Conservation (phyloP, 2,113 vertebrate genomes). For the Heptranchias perlo region DNA sequence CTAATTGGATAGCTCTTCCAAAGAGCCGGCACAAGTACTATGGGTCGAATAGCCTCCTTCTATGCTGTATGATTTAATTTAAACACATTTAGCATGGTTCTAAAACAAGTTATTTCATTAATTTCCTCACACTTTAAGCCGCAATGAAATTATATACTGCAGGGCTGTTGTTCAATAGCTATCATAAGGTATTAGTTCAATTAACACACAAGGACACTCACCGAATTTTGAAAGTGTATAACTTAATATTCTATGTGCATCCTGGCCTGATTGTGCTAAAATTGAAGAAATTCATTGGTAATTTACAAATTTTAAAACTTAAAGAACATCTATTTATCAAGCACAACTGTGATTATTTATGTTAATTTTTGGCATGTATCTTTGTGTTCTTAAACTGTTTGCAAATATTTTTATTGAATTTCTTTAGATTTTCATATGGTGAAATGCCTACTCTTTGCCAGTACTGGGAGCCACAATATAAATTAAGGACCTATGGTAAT, state of each 20-base stretch:
- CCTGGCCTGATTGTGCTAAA: not conserved
- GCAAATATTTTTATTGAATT: not conserved
- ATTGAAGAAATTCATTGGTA: too few species aligned
- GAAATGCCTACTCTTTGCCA: too few species aligned
- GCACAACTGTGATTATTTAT: not conserved
- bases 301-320: not conserved
- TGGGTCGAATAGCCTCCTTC: too few species aligned
- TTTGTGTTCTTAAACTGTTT: not conserved
- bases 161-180: not conserved
- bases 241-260: not conserved
- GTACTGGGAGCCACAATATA: not conserved
- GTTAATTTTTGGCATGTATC: not conserved
- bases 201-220: not conserved
- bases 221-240: not conserved
- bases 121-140: not conserved
- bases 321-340: not conserved
- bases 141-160: not conserved
- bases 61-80: not conserved
- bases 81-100: not conserved
- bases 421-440: not conserved
- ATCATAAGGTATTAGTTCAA: not conserved
- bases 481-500: not conserved
- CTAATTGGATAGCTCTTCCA: too few species aligned
- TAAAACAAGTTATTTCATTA: not conserved
- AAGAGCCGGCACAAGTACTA: too few species aligned